Evolutionary conservation across 2,888 invertebrate species (phyloP).

Genomic region (Creontiades dilutus): DNA sequence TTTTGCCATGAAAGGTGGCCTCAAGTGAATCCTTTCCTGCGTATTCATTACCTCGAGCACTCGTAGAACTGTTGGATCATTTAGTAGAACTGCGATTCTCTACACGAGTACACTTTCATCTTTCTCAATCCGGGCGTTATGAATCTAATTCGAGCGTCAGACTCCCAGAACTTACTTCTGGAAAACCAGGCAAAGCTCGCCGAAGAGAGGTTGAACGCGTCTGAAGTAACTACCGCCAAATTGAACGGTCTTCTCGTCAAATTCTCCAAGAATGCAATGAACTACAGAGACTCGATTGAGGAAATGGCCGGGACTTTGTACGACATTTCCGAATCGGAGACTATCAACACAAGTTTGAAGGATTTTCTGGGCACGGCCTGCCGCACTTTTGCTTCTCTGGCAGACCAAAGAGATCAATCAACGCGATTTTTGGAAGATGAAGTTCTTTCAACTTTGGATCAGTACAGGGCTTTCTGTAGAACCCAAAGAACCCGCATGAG

Average conservation of each 20-base stretch:
- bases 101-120: too few species aligned
- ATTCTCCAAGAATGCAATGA: not conserved
- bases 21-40: too few species aligned
- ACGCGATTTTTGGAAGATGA: slow-evolving; percentile 11
- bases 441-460: not conserved
- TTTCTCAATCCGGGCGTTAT: not conserved
- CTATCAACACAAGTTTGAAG: not conserved
- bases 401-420: not conserved
- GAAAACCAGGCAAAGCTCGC: slow-evolving; percentile 30
- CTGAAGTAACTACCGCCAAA: not conserved
- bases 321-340: not conserved
- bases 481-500: slow-evolving; percentile 7
- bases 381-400: not conserved
- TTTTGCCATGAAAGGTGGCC: too few species aligned
- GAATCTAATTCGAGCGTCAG: slow-evolving; percentile 51
- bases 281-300: slow-evolving; percentile 10
- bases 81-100: too few species aligned
- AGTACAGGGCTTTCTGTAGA: slow-evolving; percentile 11
- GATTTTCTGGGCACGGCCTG: not conserved
- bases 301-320: not conserved
- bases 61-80: too few species aligned
- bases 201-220: slow-evolving; percentile 24
- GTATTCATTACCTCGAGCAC: too few species aligned
- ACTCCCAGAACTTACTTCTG: not conserved
- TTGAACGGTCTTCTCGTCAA: not conserved